Base-by-base conservation (phyloP, 2,797 vertebrate genomes). In the Calcarius lapponicus region DNA sequence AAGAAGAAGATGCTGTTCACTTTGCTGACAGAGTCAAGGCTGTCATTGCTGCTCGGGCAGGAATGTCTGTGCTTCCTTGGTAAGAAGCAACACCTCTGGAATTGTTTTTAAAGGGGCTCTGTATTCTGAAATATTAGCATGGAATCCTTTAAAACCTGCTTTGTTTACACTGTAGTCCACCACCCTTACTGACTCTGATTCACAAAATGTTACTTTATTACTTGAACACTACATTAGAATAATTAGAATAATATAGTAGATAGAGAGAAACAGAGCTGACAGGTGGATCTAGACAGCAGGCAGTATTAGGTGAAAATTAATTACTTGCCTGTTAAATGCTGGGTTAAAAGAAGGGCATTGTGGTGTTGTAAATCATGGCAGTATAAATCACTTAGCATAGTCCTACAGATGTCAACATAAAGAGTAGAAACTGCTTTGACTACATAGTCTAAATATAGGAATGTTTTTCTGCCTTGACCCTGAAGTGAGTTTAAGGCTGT, bases 1-100 rank as follows among this genome's bases (percentile, higher is more conserved):
- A 98, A 20, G 97, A 96, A 11, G 98, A 99, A 94, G 98, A 98
- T 10, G 98, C 99, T 4, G 97, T 98, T 86, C 97, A 98, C 43
- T 99, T 99, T 95, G 98, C 98, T 73, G 98, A 98, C 97, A 98
- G 98, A 97, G 98, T 99, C 42, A 99, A 99, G 91, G 98, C 98
- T 42, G 98, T 97, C 67, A 98, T 99, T 7, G 99, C 99, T 56
- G 92, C 94, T 42, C 98, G 8, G 73, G 98, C 98, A 86, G 98
- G 98, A 54, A 97, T 99, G 71, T 96, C 98, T 92, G 96, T 98
- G 92, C 96, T 99, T 72, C 97, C 97, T 11, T 99, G 98, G 98
- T 99, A 96, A 98, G 97, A 93, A 95, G 79, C 28, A 80, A 54
- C 5, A 29, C n/a, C 29, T 66, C 10, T 47, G 56, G 60, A 36